These are phyloP conservation scores for Spodoptera litura DNA, from an alignment of 1,140 invertebrate species.

Conservation along the genomic window DNA sequence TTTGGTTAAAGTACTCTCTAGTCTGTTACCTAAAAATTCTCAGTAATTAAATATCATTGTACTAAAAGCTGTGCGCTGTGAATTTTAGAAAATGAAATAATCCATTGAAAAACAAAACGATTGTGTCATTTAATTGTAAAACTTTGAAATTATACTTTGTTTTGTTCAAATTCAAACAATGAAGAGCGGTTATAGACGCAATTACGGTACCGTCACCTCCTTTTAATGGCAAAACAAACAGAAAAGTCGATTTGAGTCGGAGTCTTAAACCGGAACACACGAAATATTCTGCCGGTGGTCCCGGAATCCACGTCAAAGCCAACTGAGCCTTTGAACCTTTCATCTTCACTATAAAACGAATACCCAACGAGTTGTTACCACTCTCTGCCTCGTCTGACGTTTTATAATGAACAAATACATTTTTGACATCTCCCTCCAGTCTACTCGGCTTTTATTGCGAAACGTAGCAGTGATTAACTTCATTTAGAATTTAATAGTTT, in stretches of 20 bases:
- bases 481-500: conserved; percentile 35
- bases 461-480: conserved; percentile 28
- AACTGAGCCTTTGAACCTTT: conserved; percentile 35
- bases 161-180: conserved; percentile 8
- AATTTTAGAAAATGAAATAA: neutral
- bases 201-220: conserved; percentile 14
- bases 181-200: conserved; percentile 21
- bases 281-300: conserved; percentile 33
- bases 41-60: too few species aligned
- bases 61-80: too few species aligned
- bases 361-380: conserved; percentile 9
- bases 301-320: conserved; percentile 24
- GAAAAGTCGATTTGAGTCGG: conserved; percentile 17
- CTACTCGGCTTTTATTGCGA: neutral
- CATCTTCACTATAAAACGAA: conserved; percentile 24
- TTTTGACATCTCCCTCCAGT: neutral
- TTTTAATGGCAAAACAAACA: conserved; percentile 11
- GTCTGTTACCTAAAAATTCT: too few species aligned
- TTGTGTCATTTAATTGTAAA: conserved; percentile 22
- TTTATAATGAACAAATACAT: conserved; percentile 30
- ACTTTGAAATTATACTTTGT: conserved; percentile 22
- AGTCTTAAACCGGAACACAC: conserved; percentile 16
- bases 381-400: conserved; percentile 2
- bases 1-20: too few species aligned
- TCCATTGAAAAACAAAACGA: conserved; percentile 9